Conservation (phyloP, 2,797 vertebrate genomes). For the Lepidocolaptes lacrymiger region DNA sequence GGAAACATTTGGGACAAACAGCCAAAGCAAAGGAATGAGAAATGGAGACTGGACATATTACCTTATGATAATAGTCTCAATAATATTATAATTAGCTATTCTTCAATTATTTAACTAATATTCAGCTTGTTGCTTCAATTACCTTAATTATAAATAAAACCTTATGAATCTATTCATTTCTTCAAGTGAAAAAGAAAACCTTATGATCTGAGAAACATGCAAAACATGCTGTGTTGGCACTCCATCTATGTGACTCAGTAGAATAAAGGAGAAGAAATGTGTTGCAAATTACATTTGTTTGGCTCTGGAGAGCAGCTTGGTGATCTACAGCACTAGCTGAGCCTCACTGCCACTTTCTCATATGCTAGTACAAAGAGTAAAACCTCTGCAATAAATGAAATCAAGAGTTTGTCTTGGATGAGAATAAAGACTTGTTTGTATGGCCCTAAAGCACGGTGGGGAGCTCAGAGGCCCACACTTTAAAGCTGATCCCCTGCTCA, state of each 20-base stretch:
- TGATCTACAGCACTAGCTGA: slow-evolving; percentile 23
- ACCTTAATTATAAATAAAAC: background rate
- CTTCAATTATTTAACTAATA: background rate
- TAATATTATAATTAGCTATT: background rate
- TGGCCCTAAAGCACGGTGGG: background rate
- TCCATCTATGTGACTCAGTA: slow-evolving; percentile 31
- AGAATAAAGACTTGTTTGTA: background rate
- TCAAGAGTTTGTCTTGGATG: slow-evolving; percentile 10
- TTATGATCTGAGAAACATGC: background rate
- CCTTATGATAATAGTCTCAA: background rate
- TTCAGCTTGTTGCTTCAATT: background rate
- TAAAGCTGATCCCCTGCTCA: background rate
- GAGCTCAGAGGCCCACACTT: background rate
- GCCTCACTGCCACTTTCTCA: slow-evolving; percentile 49
- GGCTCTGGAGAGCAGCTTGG: slow-evolving; percentile 27
- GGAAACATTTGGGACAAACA: slow-evolving; percentile 8
- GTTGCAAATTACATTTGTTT: slow-evolving; percentile 21
- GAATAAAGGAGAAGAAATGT: slow-evolving; percentile 46
- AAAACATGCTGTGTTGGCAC: background rate
- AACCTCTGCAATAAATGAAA: slow-evolving; percentile 48
- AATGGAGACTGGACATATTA: background rate
- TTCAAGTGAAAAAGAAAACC: background rate
- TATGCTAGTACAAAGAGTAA: slow-evolving; percentile 31
- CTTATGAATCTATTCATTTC: background rate
- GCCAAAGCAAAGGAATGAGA: background rate